phyloP scores from a whole-genome alignment of 2,888 invertebrate genomes.

The Tachina grossa region DNA sequence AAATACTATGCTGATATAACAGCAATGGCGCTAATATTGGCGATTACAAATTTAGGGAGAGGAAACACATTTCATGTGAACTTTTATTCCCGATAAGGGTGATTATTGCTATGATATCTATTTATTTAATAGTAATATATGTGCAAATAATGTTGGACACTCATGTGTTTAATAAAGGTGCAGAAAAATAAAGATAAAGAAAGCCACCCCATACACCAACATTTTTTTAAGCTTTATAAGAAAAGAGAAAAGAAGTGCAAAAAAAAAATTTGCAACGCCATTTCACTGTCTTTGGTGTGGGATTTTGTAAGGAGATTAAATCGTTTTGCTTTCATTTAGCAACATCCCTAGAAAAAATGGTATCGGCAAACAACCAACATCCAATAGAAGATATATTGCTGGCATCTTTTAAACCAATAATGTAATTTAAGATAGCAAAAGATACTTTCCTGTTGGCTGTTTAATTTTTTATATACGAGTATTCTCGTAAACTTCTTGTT shows the following conservation, averaged over 20 bases:
- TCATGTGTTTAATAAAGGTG: conserved; percentile 20
- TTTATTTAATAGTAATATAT: no score
- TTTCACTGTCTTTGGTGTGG: conserved; percentile 38
- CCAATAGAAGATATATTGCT: conserved; percentile 61
- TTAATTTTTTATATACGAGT: conserved; percentile 32
- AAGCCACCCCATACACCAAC: background rate
- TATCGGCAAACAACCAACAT: conserved; percentile 29
- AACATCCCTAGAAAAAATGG: conserved; percentile 25
- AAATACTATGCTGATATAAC: no score
- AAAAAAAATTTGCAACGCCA: background rate
- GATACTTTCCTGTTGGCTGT: conserved; percentile 26
- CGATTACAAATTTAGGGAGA: no score
- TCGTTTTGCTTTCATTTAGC: conserved; percentile 46
- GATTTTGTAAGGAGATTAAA: conserved; percentile 61
- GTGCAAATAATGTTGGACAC: conserved; percentile 23
- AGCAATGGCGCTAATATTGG: no score
- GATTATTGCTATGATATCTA: no score
- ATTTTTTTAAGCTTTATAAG: background rate
- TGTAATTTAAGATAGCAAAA: conserved; percentile 39
- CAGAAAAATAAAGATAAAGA: background rate
- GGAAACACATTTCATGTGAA: no score
- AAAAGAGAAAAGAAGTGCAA: background rate
- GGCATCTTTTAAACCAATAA: conserved; percentile 64
- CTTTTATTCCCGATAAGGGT: no score
- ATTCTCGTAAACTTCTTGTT: conserved; percentile 28